phyloP scores from a whole-genome alignment of 2,888 invertebrate species.

The Yponomeuta malinellus region DNA sequence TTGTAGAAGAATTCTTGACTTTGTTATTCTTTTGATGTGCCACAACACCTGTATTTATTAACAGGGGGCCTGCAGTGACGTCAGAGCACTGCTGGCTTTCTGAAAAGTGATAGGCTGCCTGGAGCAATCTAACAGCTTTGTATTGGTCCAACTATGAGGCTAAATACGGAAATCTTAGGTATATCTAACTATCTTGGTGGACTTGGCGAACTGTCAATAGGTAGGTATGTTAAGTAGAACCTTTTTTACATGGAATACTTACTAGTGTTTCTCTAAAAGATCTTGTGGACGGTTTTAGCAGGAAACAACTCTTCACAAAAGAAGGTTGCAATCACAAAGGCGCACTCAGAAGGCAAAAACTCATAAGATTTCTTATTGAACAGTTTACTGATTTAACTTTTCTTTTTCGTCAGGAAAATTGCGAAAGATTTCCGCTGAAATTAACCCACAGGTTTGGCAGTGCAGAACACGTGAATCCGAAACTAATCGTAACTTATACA shows the following conservation, averaged over 20 bases:
- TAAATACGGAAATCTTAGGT: no score
- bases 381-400: background rate
- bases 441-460: background rate
- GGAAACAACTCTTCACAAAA: background rate
- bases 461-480: background rate
- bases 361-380: background rate
- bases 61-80: no score
- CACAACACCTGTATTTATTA: no score
- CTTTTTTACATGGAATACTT: no score
- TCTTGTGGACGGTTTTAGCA: background rate
- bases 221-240: no score
- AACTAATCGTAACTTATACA: background rate
- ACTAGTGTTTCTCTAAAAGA: background rate
- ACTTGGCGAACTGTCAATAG: no score
- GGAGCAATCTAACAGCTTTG: no score
- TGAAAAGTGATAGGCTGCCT: no score
- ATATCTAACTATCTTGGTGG: no score
- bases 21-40: no score
- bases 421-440: background rate
- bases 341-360: background rate
- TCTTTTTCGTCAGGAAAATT: background rate
- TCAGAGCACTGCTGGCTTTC: no score
- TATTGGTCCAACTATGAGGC: no score
- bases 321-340: background rate
- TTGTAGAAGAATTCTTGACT: background rate